phyloP scores from a whole-genome alignment of 2,888 invertebrate genomes.

The Microctonus hyperodae region DNA sequence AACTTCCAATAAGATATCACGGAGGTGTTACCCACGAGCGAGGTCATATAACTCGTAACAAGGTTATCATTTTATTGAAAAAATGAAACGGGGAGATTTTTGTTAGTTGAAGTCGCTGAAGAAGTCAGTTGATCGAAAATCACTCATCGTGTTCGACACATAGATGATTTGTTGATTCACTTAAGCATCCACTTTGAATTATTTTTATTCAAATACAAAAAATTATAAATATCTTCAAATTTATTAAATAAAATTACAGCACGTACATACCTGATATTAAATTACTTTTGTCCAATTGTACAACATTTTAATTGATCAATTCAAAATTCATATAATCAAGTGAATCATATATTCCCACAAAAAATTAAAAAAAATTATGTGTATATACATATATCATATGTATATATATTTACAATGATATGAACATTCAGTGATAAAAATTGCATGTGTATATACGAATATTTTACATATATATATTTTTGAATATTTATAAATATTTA shows the following conservation, averaged over 20 bases:
- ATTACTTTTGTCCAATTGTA: too few relatives aligned
- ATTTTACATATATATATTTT: too few relatives aligned
- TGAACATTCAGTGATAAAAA: background rate
- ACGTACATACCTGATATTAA: too few relatives aligned
- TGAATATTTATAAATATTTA: background rate
- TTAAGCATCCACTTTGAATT: background rate
- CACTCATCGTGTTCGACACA: constrained; percentile 37
- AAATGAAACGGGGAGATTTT: constrained; percentile 49
- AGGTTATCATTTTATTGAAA: constrained; percentile 57
- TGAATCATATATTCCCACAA: too few relatives aligned
- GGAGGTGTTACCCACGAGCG: constrained; percentile 49
- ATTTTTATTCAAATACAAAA: background rate
- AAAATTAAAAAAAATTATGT: too few relatives aligned
- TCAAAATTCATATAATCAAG: too few relatives aligned
- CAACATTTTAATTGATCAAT: too few relatives aligned
- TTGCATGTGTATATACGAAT: too few relatives aligned
- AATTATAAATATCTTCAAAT: background rate
- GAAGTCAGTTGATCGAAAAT: constrained; percentile 51
- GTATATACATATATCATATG: too few relatives aligned
- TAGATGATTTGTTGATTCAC: background rate
- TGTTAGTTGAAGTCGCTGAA: constrained; percentile 44
- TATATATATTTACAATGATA: too few relatives aligned
- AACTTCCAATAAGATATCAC: constrained; percentile 37
- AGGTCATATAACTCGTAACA: constrained; percentile 49
- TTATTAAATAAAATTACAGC: too few relatives aligned